Base-by-base conservation (phyloP, 2,113 vertebrate species). In the Rafetus swinhoei region DNA sequence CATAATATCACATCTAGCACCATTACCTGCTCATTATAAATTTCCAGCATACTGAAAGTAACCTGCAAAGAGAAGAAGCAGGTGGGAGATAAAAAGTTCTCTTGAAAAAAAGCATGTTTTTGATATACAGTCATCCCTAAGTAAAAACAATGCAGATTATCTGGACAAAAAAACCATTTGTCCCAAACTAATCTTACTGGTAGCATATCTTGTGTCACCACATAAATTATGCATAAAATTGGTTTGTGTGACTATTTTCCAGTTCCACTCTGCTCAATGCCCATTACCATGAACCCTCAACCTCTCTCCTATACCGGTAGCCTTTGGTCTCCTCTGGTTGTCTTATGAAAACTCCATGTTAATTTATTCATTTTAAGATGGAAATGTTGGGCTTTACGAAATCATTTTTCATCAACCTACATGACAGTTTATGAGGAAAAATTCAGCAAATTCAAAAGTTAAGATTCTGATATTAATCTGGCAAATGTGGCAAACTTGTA, bases 21-120 rank as follows among this genome's bases (percentile, higher is more conserved):
- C 14, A 19, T 97, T 98, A 99, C 99, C 98, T 99, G 98, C 85
- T 99, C 98, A 3, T 99, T 99, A 95, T 98, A 99, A 93, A 99
- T 99, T 96, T 99, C 99, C 98, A 99, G 94, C 98, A 99, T 99
- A 84, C 99, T 99, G 97, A 99, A 99, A 91, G 98, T 98, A 25
- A 99, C 98, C 99, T 99, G 96, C 11, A 72, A 88, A 79, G 89
- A 88, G 32, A 94, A 89, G 15, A 91, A 82, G 4, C 6, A 90
- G n/a, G 5, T 27, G 15, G 32, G 76, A 29, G 19, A 91, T 56
- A 56, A 89, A 57, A 77, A 8, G 13, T 18, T 62, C 57, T 79
- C 35, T 93, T 86, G 4, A 90, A 65, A 83, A 15, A 16, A 19
- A 45, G 56, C 52, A 54, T 6, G 57, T 5, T 50, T 22, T 25